Evolutionary conservation across 2,113 vertebrate genomes (phyloP), one percentile per base, ranked within the genome.

Genomic region (Sorex fumeus): DNA sequence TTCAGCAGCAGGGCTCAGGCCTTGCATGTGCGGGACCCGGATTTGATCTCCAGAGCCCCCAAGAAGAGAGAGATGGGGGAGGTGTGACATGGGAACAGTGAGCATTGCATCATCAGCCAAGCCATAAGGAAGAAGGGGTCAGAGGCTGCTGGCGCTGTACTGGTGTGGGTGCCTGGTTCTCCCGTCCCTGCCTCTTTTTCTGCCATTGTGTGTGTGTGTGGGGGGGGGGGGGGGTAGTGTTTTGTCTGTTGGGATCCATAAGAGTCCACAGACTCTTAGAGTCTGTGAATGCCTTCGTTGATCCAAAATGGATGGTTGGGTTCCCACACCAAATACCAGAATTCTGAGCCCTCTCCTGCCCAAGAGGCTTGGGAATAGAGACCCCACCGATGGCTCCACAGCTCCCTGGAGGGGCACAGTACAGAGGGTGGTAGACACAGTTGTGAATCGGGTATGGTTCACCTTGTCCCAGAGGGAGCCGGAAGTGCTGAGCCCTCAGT

Each of bases 281-380:
- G 66, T 90, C n/a, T 66, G 43, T 90, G 74, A 78, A 72, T 91
- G 57, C 32, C 79, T 93, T 83, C 84, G 64, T 34, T 84, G n/a
- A 70, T 79, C 77, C 64, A 78, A 64, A 84, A 82, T 82, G 71
- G 36, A 32, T 80, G 50, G 23, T 80, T 95, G 60, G 72, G 83
- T 64, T 88, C 82, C 92, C 57, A 74, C 6, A 28, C 23, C 21
- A 69, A 43, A 87, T 86, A 88, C 76, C 62, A 81, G 74, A 57
- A 47, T 74, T 80, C 81, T 90, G 50, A 25, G 67, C 83, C 15
- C 57, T 83, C 23, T 23, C 19, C 23, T 43, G 3, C 66, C 16
- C 19, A 2, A 15, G 45, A 57, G 23, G 60, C 0, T 15, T 64
- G 40, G 34, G 76, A 87, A 28, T 70, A 13, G 34, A 36, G 34